Evolutionary conservation across 2,888 invertebrate genomes (phyloP).

Genomic region (Torymus auratus): DNA sequence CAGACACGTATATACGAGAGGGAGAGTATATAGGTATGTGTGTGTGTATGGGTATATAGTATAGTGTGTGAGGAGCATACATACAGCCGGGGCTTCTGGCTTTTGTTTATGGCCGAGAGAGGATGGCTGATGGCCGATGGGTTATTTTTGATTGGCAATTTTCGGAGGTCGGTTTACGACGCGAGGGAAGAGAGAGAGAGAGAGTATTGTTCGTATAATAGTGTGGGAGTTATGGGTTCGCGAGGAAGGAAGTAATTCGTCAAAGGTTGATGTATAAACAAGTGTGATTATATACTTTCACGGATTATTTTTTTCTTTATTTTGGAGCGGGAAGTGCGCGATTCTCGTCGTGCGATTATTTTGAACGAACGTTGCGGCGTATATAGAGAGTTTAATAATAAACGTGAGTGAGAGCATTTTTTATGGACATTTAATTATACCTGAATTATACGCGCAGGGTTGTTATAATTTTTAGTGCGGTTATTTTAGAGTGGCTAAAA

Average conservation of each 20-base stretch:
- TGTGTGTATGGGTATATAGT: not conserved
- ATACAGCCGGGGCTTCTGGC: constrained; percentile 13
- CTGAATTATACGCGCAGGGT: not conserved
- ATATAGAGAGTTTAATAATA: too few relatives aligned
- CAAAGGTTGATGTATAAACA: not conserved
- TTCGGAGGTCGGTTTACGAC: not conserved
- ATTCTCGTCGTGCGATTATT: too few relatives aligned
- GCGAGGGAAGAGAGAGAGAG: too few relatives aligned
- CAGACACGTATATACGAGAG: too few relatives aligned
- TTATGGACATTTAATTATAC: not conserved
- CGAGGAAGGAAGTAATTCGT: not conserved
- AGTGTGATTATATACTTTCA: too few relatives aligned
- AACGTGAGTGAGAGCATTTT: too few relatives aligned
- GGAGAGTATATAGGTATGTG: not conserved
- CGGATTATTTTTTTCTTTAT: too few relatives aligned
- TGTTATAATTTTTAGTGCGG: constrained; percentile 9
- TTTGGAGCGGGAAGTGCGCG: too few relatives aligned
- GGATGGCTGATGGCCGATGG: not conserved
- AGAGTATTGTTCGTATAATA: too few relatives aligned
- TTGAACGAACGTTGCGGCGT: too few relatives aligned
- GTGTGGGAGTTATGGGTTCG: too few relatives aligned
- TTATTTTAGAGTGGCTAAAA: constrained; percentile 17
- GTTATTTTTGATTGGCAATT: constrained; percentile 29
- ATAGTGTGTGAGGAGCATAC: too few relatives aligned
- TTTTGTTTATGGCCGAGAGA: not conserved